Conservation (phyloP, 2,888 invertebrate genomes). For the Holacanthella duospinosa region DNA sequence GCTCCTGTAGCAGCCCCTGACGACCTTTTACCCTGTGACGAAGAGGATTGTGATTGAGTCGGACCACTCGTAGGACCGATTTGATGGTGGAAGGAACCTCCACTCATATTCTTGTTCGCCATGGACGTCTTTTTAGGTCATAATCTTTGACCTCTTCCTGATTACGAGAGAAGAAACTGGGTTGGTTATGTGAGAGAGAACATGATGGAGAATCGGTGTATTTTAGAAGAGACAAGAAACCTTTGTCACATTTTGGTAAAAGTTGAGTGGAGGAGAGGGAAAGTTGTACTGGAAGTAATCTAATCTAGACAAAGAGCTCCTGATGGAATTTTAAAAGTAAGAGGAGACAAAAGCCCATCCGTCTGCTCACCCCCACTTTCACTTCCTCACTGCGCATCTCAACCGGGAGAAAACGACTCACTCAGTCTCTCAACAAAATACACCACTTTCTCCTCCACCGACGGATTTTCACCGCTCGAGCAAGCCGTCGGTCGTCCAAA, state of each 20-base stretch:
- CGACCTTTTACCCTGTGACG: not conserved
- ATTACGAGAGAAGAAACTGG: not conserved
- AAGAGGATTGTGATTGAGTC: not conserved
- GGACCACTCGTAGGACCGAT: not conserved
- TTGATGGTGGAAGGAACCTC: not conserved
- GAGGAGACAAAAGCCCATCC: not conserved
- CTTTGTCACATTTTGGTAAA: too few species aligned
- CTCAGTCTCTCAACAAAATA: too few species aligned
- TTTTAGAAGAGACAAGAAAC: not conserved
- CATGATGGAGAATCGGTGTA: not conserved
- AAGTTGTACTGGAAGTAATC: not conserved
- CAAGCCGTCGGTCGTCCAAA: too few species aligned
- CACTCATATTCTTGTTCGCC: constrained; percentile 10
- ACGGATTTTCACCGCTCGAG: too few species aligned
- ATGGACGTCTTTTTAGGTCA: constrained; percentile 3
- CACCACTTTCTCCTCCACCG: too few species aligned
- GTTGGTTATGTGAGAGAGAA: not conserved
- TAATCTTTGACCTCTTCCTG: not conserved
- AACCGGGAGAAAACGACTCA: constrained; percentile 33
- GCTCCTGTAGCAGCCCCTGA: not conserved
- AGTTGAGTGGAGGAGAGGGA: not conserved
- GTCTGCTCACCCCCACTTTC: constrained; percentile 11
- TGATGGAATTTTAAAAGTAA: not conserved
- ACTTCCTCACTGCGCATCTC: constrained; percentile 30
- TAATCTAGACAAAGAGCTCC: not conserved